Evolutionary conservation across 2,888 invertebrate genomes (phyloP).

Genomic region (Octodonta nipae): DNA sequence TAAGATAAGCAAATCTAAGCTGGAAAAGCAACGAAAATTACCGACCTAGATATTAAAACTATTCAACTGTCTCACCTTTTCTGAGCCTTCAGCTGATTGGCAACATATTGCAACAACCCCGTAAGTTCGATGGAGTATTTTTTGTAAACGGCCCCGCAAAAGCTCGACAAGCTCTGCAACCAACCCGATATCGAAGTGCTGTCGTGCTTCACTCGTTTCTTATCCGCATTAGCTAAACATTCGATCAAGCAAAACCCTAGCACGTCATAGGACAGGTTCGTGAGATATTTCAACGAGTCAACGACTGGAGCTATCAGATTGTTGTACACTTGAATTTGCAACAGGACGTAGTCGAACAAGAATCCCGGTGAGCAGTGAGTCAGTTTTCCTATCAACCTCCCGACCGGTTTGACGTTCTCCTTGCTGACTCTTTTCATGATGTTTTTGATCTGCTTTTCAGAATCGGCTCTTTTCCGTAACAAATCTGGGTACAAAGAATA

Average conservation of each 20-base stretch:
- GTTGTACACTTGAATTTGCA: conserved; percentile 36
- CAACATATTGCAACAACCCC: conserved; percentile 90
- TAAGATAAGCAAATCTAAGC: conserved; percentile 80
- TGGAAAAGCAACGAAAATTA: conserved; percentile 29
- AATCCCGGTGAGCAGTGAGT: conserved; percentile 92
- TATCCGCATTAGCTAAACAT: conserved; percentile 66
- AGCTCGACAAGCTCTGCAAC: conserved; percentile 87
- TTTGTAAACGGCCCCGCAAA: conserved; percentile 92
- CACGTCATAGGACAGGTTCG: conserved; percentile 88
- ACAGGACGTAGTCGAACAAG: conserved; percentile 76
- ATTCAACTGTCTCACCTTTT: conserved; percentile 56
- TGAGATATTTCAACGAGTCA: conserved; percentile 92
- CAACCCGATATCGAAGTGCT: conserved; percentile 86
- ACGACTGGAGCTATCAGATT: conserved; percentile 66
- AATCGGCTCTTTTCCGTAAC: conserved; percentile 70
- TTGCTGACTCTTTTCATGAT: conserved; percentile 96
- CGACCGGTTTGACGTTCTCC: conserved; percentile 94
- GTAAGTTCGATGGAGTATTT: conserved; percentile 93
- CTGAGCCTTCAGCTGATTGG: conserved; percentile 89
- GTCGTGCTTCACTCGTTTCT: conserved; percentile 69
- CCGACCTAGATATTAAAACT: conserved; percentile 1
- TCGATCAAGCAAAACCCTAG: conserved; percentile 91
- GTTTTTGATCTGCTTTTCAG: conserved; percentile 82
- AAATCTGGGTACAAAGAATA: conserved; percentile 70
- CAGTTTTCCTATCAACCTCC: conserved; percentile 88